A percentile compares a stretch with the other conserved stretches of the same genome.
Conservation (phyloP, 2,113 vertebrate species). For the Bubo blakistoni region DNA sequence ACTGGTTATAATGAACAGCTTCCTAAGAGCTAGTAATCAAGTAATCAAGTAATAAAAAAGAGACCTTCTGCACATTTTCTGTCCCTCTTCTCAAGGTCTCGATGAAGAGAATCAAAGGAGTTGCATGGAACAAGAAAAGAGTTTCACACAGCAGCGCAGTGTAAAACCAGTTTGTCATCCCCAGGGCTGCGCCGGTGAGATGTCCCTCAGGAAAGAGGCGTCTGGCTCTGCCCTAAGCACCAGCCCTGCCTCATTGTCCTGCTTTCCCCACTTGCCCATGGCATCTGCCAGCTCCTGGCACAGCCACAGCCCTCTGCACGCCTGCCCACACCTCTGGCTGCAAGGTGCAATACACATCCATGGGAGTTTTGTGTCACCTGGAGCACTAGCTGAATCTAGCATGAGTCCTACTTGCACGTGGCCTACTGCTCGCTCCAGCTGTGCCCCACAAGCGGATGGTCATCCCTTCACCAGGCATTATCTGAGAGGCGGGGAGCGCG, state of each 20-base stretch:
- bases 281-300: neutral
- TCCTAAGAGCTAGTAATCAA: neutral
- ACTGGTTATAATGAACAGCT: neutral
- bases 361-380: rapidly evolving
- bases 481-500: rapidly evolving
- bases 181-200: neutral
- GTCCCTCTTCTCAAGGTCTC: neutral
- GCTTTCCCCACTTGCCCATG: neutral
- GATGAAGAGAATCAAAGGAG: neutral
- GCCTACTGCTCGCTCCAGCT: neutral
- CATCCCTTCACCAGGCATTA: neutral
- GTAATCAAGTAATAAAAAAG: neutral
- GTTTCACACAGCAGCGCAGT: neutral
- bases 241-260: neutral
- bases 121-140: neutral
- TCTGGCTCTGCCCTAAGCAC: neutral
- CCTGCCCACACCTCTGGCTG: neutral
- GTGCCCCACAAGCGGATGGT: neutral
- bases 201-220: rapidly evolving
- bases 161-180: neutral
- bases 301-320: neutral
- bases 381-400: neutral
- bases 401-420: neutral
- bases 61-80: neutral
- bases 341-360: too few relatives aligned